These are phyloP conservation scores for Nasua narica DNA, from an alignment of 2,797 vertebrate genomes.

Conservation along the genomic window DNA sequence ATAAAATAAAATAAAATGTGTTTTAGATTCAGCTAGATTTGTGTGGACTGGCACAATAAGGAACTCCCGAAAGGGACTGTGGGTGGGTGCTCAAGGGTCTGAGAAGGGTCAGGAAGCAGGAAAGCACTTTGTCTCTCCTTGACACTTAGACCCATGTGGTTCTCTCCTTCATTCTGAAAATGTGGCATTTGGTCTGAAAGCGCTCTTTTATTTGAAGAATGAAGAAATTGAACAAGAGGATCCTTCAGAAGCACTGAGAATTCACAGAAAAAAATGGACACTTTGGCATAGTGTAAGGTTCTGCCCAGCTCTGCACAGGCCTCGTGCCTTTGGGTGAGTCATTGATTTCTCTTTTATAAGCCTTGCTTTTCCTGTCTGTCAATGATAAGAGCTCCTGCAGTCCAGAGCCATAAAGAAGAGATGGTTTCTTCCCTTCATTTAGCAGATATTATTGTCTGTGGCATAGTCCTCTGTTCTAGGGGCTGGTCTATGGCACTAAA, in stretches of 20 bases:
- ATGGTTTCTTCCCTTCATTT: slow-evolving; percentile 29
- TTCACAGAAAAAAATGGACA: not conserved
- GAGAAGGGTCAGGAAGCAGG: not conserved
- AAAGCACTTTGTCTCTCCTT: not conserved
- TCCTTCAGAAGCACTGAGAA: not conserved
- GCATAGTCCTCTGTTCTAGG: not conserved
- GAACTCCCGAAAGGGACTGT: fast-evolving
- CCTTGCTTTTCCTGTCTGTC: slow-evolving; percentile 7
- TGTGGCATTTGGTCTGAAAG: not conserved
- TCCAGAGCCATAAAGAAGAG: not conserved
- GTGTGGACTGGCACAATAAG: not conserved
- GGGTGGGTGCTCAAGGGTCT: fast-evolving
- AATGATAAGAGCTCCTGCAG: not conserved
- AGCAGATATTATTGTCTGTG: slow-evolving; percentile 13
- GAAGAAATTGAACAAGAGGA: not conserved
- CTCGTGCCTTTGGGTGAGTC: not conserved
- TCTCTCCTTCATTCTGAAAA: not conserved
- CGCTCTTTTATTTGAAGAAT: not conserved
- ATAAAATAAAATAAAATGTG: not conserved
- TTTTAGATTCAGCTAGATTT: not conserved
- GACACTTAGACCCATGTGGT: fast-evolving
- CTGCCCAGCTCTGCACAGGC: not conserved
- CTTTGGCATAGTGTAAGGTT: not conserved
- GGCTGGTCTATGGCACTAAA: not conserved
- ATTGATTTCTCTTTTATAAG: slow-evolving; percentile 20